Percentiles rank a stretch among this genome's conserved stretches.
phyloP scores from a whole-genome alignment of 2,888 invertebrate genomes.

The Theretra japonica region DNA sequence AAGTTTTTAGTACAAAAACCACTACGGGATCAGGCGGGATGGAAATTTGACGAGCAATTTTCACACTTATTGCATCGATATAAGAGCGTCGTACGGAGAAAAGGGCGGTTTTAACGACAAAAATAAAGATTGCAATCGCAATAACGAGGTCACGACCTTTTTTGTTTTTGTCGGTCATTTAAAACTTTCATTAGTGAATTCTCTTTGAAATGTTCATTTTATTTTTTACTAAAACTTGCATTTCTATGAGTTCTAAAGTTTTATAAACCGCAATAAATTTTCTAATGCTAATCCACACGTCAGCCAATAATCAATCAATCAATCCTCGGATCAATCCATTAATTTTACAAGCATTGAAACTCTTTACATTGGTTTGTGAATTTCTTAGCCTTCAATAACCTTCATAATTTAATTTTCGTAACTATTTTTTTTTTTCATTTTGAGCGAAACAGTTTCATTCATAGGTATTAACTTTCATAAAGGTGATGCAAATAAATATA shows the following conservation, averaged over 20 bases:
- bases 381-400: too few relatives aligned
- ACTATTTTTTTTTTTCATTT: too few relatives aligned
- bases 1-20: slow-evolving; percentile 59
- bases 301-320: not conserved
- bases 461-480: too few relatives aligned
- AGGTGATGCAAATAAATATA: too few relatives aligned
- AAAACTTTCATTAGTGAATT: slow-evolving; percentile 83
- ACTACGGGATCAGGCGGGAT: slow-evolving; percentile 38
- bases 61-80: slow-evolving; percentile 43
- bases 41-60: slow-evolving; percentile 36
- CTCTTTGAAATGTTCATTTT: slow-evolving; percentile 70
- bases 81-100: slow-evolving; percentile 47
- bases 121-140: slow-evolving; percentile 63
- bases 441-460: too few relatives aligned
- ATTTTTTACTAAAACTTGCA: slow-evolving; percentile 33
- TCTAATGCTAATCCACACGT: not conserved
- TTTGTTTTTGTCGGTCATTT: slow-evolving; percentile 78
- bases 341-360: too few relatives aligned
- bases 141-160: slow-evolving; percentile 77
- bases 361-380: too few relatives aligned
- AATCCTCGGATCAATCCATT: too few relatives aligned
- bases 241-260: not conserved
- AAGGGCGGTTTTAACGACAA: slow-evolving; percentile 46
- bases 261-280: not conserved
- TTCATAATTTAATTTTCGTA: too few relatives aligned